Base-by-base conservation (phyloP, 1,140 invertebrate species). In the Lordiphosa mommai region DNA sequence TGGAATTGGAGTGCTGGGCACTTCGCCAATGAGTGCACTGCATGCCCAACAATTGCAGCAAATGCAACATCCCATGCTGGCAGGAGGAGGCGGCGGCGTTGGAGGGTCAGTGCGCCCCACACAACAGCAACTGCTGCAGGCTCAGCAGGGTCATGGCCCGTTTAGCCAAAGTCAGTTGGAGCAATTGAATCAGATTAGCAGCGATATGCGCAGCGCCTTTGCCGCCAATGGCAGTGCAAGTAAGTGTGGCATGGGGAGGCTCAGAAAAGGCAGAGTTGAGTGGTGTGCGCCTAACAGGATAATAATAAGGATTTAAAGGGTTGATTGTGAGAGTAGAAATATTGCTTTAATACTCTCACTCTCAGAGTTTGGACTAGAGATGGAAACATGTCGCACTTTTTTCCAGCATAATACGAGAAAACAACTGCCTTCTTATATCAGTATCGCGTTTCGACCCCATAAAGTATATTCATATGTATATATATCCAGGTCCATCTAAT, bases 41-140 rank as follows among this genome's bases (percentile, higher is more conserved):
- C 89, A 74, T 61, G 89, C 73, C 70, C 90, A 76, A 79, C 90
- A 80, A 10, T 58, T 82, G 61, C 87, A 70, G 61, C 84, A 70
- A 33, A 30, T 61, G 65, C 41, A 50, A 16, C 74, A 68, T 55
- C 67, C 53, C 2, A 72, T 61, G 66, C 23, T 27, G 23, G 23
- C 23, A 7, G 23, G 23, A 6, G 23, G 23, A 5, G 53, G 16
- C 1, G 50, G 52, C n/a, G 51, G 32, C 2, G 58, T 23, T 8
- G 60, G 56, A 10, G 60, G 56, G 47, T 49, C 56, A 4, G 13
- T 84, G 56, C 59, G 85, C 3, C 49, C 69, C 36, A 67, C 70
- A 53, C 82, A 88, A 9, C 82, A 88, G 43, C 82, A 87, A 63
- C 40, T 69, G 32, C 36, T 65, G 9, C 73, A 77, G 44, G 27